These are phyloP conservation scores for Copidosoma aretas DNA, from an alignment of 2,888 invertebrate species.

Conservation along the genomic window DNA sequence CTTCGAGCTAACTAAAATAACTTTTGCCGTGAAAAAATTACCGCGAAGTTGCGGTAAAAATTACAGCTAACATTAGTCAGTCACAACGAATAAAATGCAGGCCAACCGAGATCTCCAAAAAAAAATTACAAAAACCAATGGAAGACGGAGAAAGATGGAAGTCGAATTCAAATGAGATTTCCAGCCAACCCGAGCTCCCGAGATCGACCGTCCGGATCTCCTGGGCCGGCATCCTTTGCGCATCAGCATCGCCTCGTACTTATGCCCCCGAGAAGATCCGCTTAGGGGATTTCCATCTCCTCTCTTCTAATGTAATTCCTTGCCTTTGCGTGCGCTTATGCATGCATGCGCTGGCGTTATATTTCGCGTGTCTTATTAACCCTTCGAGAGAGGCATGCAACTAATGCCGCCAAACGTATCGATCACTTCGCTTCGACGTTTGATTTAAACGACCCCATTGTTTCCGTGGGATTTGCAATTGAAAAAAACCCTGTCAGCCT, in stretches of 20 bases:
- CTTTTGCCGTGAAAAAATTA: no score
- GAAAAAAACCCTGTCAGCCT: not conserved
- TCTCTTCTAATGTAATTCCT: constrained; percentile 8
- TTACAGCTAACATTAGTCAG: no score
- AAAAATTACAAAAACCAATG: not conserved
- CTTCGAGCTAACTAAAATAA: no score
- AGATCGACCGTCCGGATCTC: constrained; percentile 30
- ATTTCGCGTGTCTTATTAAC: constrained; percentile 29
- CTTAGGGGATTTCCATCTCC: constrained; percentile 37
- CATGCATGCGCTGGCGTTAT: constrained; percentile 26
- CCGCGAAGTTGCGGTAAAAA: no score
- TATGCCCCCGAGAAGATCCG: constrained; percentile 32
- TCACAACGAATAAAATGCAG: no score
- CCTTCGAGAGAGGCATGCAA: constrained; percentile 33
- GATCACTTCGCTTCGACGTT: constrained; percentile 4
- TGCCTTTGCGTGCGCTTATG: constrained; percentile 8
- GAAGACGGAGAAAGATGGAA: constrained; percentile 8
- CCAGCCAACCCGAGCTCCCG: constrained; percentile 8
- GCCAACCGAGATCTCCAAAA: not conserved
- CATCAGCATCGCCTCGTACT: constrained; percentile 6
- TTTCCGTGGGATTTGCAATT: constrained; percentile 1
- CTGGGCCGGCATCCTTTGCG: constrained; percentile 10
- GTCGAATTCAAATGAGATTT: constrained; percentile 25
- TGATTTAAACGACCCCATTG: constrained; percentile 32
- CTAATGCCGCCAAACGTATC: constrained; percentile 27